phyloP scores from a whole-genome alignment of 2,888 invertebrate genomes.

The Campaea margaritaria region DNA sequence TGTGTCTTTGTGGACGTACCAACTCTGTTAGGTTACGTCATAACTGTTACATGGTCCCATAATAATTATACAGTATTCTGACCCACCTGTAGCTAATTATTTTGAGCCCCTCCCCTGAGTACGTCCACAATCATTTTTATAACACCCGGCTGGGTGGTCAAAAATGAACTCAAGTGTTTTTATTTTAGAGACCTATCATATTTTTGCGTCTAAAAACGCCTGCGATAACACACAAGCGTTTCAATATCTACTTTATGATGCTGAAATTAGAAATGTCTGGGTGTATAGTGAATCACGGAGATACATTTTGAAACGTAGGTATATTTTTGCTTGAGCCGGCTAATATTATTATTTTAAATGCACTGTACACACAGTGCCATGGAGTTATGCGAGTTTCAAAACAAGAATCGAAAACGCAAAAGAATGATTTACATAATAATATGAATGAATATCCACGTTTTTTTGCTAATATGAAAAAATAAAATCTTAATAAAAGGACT shows the following conservation, averaged over 20 bases:
- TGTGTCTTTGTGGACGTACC: too few relatives aligned
- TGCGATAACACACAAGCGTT: constrained; percentile 14
- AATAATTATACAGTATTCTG: background rate
- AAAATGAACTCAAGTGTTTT: constrained; percentile 28
- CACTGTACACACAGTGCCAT: too few relatives aligned
- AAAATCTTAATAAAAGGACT: too few relatives aligned
- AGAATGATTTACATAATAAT: too few relatives aligned
- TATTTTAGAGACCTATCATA: constrained; percentile 28
- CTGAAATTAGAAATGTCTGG: constrained; percentile 12
- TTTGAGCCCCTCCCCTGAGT: constrained; percentile 14
- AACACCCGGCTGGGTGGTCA: constrained; percentile 45
- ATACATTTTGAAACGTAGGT: background rate
- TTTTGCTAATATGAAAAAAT: too few relatives aligned
- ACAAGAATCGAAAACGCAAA: too few relatives aligned
- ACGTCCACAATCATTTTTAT: constrained; percentile 22
- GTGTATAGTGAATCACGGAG: constrained; percentile 12
- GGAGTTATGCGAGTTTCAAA: too few relatives aligned
- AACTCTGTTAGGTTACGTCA: too few relatives aligned
- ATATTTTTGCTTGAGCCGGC: background rate
- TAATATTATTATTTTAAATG: too few relatives aligned
- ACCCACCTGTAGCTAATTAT: background rate
- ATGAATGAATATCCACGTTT: too few relatives aligned
- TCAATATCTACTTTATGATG: constrained; percentile 19
- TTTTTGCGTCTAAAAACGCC: constrained; percentile 18
- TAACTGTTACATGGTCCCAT: too few relatives aligned